Evolutionary conservation across 2,888 invertebrate species (phyloP).

Genomic region (Ditula angustiorana): DNA sequence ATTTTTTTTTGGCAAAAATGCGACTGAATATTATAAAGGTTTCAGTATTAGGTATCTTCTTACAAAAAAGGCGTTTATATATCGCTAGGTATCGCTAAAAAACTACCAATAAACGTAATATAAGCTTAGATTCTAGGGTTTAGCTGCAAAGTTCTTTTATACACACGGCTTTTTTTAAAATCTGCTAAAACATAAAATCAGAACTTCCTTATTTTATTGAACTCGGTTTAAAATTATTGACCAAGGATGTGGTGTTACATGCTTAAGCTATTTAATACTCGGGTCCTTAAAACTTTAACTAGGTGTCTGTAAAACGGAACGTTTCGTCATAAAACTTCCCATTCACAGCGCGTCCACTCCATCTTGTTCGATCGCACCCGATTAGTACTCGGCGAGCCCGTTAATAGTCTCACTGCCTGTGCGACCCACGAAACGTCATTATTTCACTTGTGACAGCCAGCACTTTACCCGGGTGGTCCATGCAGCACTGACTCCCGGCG

Average conservation of each 20-base stretch:
- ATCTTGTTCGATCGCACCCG: slow-evolving; percentile 57
- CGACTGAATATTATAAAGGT: too few relatives aligned
- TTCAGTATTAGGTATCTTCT: too few relatives aligned
- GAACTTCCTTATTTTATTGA: background rate
- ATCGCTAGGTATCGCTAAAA: too few relatives aligned
- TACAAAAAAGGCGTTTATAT: too few relatives aligned
- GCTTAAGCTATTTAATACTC: too few relatives aligned
- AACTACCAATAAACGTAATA: too few relatives aligned
- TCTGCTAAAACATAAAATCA: too few relatives aligned
- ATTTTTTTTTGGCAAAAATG: too few relatives aligned
- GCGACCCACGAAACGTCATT: slow-evolving; percentile 51
- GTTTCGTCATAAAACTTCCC: slow-evolving; percentile 57
- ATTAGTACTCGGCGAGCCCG: slow-evolving; percentile 52
- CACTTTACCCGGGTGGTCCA: slow-evolving; percentile 61
- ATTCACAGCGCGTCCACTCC: slow-evolving; percentile 48
- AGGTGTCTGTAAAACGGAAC: slow-evolving; percentile 49
- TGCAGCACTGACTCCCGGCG: background rate
- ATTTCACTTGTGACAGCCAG: slow-evolving; percentile 52
- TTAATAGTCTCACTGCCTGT: slow-evolving; percentile 3
- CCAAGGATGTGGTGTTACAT: slow-evolving; percentile 1
- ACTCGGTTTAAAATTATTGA: slow-evolving; percentile 3
- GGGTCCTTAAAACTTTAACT: slow-evolving; percentile 15
- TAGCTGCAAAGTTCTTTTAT: too few relatives aligned
- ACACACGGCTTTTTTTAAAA: too few relatives aligned
- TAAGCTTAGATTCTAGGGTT: too few relatives aligned